Percentiles rank a stretch among this genome's conserved stretches.
Conservation (phyloP, 2,797 vertebrate genomes). For the Enteromius argenteus region DNA sequence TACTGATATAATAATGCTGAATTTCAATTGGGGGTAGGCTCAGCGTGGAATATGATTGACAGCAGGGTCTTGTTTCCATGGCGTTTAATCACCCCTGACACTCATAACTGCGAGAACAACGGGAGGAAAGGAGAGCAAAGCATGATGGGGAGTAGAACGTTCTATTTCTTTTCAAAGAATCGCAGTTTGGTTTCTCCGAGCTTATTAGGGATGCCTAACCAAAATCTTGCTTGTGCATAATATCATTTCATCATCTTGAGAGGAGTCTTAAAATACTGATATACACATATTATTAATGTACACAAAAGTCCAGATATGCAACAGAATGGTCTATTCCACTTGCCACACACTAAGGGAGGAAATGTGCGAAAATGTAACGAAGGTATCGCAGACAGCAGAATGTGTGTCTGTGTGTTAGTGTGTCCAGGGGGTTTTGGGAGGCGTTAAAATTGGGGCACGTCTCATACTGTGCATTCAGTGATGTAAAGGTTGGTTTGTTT, state of each 20-base stretch:
- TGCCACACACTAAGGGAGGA: conserved; percentile 43
- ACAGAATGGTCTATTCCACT: conserved; percentile 48
- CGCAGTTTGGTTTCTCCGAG: conserved; percentile 37
- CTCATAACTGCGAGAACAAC: conserved; percentile 37
- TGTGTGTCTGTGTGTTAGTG: conserved; percentile 33
- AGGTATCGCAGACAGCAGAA: conserved; percentile 39
- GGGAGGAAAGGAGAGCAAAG: conserved; percentile 57
- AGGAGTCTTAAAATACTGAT: neutral
- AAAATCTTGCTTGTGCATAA: neutral
- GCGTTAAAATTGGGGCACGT: neutral
- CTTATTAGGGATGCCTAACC: conserved; percentile 23
- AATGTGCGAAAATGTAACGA: conserved; percentile 55
- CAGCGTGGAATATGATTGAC: conserved; percentile 65
- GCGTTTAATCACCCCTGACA: conserved; percentile 71
- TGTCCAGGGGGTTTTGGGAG: conserved; percentile 25
- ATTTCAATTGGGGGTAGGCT: conserved; percentile 27
- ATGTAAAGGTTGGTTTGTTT: conserved; percentile 48
- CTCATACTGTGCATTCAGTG: conserved; percentile 28
- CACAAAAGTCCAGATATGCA: neutral
- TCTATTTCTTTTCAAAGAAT: conserved; percentile 52
- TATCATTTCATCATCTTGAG: neutral
- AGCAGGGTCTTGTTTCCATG: conserved; percentile 68
- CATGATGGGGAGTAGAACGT: conserved; percentile 55
- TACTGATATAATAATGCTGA: conserved; percentile 28
- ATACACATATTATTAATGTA: neutral